Conservation (phyloP, 2,888 invertebrate genomes). For the Caenorhabditis drosophilae region DNA sequence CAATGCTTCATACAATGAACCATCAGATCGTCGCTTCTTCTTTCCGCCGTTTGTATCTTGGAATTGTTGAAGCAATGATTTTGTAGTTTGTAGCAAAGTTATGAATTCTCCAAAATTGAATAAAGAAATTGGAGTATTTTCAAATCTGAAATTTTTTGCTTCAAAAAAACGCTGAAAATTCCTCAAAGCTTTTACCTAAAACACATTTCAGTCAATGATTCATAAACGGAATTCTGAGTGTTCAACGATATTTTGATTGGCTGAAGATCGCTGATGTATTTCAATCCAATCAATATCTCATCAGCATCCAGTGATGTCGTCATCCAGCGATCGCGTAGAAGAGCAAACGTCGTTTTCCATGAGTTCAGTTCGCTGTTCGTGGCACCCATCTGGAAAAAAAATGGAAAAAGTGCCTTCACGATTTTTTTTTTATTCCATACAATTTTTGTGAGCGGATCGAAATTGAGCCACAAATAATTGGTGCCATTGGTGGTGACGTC, state of each 20-base stretch:
- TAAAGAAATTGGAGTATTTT: constrained; percentile 20
- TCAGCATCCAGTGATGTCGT: constrained; percentile 39
- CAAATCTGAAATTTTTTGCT: too few relatives aligned
- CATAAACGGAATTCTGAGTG: constrained; percentile 26
- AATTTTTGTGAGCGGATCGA: constrained; percentile 29
- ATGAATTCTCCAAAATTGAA: constrained; percentile 35
- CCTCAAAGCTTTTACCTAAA: too few relatives aligned
- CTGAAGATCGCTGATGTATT: constrained; percentile 44
- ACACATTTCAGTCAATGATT: constrained; percentile 19
- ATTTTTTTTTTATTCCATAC: too few relatives aligned
- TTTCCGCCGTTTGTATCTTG: constrained; percentile 11
- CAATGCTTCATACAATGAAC: constrained; percentile 32
- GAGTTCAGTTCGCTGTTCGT: constrained; percentile 18
- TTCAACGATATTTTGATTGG: constrained; percentile 28
- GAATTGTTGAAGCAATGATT: constrained; percentile 1
- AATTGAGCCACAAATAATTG: constrained; percentile 39
- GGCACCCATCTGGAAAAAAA: constrained; percentile 11
- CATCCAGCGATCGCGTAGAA: constrained; percentile 43
- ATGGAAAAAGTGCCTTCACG: too few relatives aligned
- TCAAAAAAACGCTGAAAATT: too few relatives aligned
- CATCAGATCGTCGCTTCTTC: constrained; percentile 14
- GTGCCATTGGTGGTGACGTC: constrained; percentile 12
- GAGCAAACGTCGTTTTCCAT: constrained; percentile 27
- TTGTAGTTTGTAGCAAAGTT: constrained; percentile 12
- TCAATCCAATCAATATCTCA: constrained; percentile 43